phyloP scores from a whole-genome alignment of 2,797 vertebrate genomes.

The Ptychadena robeensis region DNA sequence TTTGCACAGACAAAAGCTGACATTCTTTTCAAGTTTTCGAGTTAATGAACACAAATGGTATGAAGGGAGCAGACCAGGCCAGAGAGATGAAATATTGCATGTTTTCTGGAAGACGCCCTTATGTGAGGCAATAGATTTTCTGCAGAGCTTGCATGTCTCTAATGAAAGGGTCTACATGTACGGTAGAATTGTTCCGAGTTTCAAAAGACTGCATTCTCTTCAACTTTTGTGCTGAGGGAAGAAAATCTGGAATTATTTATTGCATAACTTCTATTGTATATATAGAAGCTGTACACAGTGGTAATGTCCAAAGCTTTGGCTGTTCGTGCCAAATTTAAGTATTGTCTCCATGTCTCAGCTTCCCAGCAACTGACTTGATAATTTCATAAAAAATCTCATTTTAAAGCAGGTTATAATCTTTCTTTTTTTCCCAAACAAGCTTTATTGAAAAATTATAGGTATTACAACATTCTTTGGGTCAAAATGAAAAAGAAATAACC shows the following conservation, averaged over 20 bases:
- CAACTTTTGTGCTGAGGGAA: not conserved
- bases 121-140: conserved; percentile 4
- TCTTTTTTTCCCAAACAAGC: no score
- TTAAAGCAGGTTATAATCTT: no score
- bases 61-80: not conserved
- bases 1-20: not conserved
- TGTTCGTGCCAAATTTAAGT: not conserved
- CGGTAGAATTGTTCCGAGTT: not conserved
- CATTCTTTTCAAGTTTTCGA: not conserved
- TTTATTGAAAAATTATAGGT: no score
- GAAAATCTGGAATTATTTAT: conserved; percentile 9
- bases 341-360: not conserved
- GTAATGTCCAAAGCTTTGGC: not conserved
- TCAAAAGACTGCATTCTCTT: conserved; percentile 3
- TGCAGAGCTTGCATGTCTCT: conserved; percentile 7
- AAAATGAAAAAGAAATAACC: no score
- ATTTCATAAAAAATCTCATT: not conserved
- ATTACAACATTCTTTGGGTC: no score
- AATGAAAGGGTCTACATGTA: conserved; percentile 5
- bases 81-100: conserved; percentile 31
- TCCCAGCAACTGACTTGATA: not conserved
- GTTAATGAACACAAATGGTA: not conserved
- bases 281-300: not conserved
- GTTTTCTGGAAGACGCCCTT: conserved; percentile 10
- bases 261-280: not conserved